These are phyloP conservation scores for Dasypus novemcinctus DNA, from an alignment of 2,113 vertebrate species.

Conservation along the genomic window DNA sequence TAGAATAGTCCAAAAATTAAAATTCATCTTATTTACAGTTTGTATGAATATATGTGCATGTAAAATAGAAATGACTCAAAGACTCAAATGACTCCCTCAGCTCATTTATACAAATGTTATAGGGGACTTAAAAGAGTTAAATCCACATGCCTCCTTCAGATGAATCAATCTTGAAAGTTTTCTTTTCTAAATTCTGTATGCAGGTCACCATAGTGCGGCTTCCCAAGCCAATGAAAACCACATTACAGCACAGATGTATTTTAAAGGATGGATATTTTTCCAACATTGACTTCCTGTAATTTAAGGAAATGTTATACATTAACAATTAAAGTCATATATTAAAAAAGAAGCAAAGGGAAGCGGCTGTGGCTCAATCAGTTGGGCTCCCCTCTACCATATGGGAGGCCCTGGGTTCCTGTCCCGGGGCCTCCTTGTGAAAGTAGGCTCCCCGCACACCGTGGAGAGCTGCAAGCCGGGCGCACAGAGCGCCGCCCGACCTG, in stretches of 20 bases:
- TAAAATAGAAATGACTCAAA: background rate
- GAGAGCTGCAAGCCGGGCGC: too few relatives aligned
- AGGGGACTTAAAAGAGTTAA: too few relatives aligned
- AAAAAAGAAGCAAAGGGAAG: conserved; percentile 42
- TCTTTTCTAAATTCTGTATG: conserved; percentile 30
- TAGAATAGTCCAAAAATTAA: background rate
- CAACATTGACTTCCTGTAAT: background rate
- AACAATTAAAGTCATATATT: conserved; percentile 57
- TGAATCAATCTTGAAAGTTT: conserved; percentile 49
- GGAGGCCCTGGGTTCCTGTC: too few relatives aligned
- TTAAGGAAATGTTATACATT: conserved; percentile 25
- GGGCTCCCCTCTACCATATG: too few relatives aligned
- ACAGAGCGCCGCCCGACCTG: too few relatives aligned
- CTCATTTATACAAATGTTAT: background rate
- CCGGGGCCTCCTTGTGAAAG: too few relatives aligned
- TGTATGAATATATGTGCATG: background rate
- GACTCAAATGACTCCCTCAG: background rate
- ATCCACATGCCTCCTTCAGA: background rate
- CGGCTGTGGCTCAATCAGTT: too few relatives aligned
- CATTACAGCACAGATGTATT: background rate
- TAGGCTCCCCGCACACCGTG: too few relatives aligned
- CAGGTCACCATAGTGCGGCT: conserved; percentile 42
- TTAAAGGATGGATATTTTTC: background rate
- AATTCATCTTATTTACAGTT: background rate
- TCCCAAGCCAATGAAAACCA: conserved; percentile 26